phyloP scores from a whole-genome alignment of 2,113 vertebrate genomes.

The Austrofundulus limnaeus region DNA sequence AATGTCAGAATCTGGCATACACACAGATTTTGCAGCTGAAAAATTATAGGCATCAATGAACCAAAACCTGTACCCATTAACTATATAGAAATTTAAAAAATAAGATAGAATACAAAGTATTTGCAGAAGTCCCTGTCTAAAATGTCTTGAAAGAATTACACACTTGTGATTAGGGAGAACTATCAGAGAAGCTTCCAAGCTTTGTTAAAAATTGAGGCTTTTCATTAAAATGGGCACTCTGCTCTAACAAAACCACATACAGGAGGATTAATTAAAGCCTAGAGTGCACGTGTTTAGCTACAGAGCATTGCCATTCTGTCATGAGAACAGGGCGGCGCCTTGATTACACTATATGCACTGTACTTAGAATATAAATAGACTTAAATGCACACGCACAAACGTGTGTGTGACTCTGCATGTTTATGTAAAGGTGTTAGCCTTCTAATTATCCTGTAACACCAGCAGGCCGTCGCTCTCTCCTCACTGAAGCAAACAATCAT shows the following conservation, averaged over 20 bases:
- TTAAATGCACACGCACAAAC: constrained; percentile 5
- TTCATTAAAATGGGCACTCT: constrained; percentile 17
- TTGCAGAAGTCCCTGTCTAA: constrained; percentile 1
- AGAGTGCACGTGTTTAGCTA: constrained; percentile 26
- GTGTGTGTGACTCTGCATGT: background rate
- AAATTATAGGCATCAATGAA: no score
- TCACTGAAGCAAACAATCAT: constrained; percentile 54
- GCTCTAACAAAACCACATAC: constrained; percentile 25
- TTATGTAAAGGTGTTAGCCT: constrained; percentile 8
- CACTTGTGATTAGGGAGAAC: background rate
- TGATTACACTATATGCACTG: constrained; percentile 41
- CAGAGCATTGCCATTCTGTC: constrained; percentile 39
- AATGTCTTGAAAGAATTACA: constrained; percentile 10
- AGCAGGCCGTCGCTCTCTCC: constrained; percentile 24
- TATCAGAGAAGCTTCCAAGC: constrained; percentile 1
- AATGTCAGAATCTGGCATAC: no score
- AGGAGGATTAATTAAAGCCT: constrained; percentile 10
- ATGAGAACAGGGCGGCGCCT: constrained; percentile 37
- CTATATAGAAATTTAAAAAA: background rate
- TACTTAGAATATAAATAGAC: background rate
- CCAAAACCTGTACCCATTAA: background rate
- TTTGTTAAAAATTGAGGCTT: no score
- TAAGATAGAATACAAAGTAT: background rate
- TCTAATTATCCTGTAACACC: constrained; percentile 44
- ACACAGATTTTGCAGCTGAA: no score